Percentiles rank a stretch among this genome's conserved stretches.
Conservation (phyloP, 2,113 vertebrate species). For the Illadopsis cleaveri region DNA sequence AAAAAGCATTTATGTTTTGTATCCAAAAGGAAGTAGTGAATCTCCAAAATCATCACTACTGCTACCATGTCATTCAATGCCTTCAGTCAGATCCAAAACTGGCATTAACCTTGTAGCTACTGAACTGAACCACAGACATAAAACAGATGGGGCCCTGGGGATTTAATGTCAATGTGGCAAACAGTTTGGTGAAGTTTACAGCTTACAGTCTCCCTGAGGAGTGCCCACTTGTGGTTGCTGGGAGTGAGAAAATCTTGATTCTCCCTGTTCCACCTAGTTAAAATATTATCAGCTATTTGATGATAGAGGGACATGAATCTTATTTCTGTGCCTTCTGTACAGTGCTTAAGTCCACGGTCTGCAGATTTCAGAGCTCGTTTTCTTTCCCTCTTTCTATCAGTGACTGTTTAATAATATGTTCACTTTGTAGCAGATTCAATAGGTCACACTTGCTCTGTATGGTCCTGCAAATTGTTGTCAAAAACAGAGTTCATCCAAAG, state of each 20-base stretch:
- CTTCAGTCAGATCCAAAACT: background rate
- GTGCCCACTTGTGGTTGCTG: background rate
- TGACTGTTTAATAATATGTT: background rate
- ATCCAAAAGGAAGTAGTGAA: background rate
- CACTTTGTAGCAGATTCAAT: background rate
- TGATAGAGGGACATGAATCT: background rate
- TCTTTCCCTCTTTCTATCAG: background rate
- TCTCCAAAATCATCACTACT: background rate
- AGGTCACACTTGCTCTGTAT: background rate
- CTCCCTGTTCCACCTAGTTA: background rate
- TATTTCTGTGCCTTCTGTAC: background rate
- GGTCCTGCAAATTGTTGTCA: background rate
- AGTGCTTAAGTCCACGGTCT: background rate
- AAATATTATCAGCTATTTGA: background rate
- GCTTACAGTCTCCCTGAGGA: background rate
- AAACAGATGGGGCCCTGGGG: background rate
- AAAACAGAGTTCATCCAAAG: background rate
- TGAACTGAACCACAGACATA: background rate
- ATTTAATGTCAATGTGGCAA: background rate
- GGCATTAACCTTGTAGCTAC: background rate
- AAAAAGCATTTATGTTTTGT: background rate
- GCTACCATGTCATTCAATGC: background rate
- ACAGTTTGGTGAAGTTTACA: background rate
- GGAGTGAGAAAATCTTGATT: background rate
- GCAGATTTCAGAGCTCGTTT: background rate